Conservation (phyloP, 2,888 invertebrate species). For the Mechanitis messenoides region DNA sequence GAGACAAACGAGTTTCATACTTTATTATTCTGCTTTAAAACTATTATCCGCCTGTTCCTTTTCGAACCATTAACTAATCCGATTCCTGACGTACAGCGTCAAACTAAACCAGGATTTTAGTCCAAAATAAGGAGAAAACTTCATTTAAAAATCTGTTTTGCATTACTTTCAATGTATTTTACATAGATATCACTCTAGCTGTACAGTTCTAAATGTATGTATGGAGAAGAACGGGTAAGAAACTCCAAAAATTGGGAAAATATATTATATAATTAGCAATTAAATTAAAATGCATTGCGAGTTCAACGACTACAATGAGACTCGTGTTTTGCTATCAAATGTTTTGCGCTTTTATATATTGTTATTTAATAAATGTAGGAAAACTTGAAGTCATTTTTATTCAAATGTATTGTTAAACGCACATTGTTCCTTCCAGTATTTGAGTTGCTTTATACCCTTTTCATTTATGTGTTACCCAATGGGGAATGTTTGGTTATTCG, state of each 20-base stretch:
- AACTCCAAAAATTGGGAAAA: background rate
- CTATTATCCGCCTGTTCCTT: slow-evolving; percentile 15
- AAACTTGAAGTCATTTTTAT: slow-evolving; percentile 10
- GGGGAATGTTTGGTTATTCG: too few relatives aligned
- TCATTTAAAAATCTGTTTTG: background rate
- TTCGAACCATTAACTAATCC: slow-evolving; percentile 38
- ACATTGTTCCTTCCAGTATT: slow-evolving; percentile 4
- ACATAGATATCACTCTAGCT: too few relatives aligned
- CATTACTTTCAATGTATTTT: background rate
- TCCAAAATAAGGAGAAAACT: slow-evolving; percentile 3
- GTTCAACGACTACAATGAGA: background rate
- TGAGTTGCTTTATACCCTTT: background rate
- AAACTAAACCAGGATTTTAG: slow-evolving; percentile 19
- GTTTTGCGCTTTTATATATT: slow-evolving; percentile 14
- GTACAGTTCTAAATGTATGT: too few relatives aligned
- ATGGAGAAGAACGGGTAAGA: too few relatives aligned
- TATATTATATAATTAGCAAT: background rate
- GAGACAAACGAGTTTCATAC: background rate
- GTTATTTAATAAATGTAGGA: slow-evolving; percentile 8
- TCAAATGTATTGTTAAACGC: slow-evolving; percentile 8
- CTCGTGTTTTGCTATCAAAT: slow-evolving; percentile 3
- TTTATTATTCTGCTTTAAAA: slow-evolving; percentile 12
- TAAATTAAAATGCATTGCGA: slow-evolving; percentile 1
- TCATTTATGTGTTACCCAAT: background rate
- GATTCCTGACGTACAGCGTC: slow-evolving; percentile 23